Evolutionary conservation across 2,888 invertebrate genomes (phyloP).

Genomic region (Sphaeridia pumilis): DNA sequence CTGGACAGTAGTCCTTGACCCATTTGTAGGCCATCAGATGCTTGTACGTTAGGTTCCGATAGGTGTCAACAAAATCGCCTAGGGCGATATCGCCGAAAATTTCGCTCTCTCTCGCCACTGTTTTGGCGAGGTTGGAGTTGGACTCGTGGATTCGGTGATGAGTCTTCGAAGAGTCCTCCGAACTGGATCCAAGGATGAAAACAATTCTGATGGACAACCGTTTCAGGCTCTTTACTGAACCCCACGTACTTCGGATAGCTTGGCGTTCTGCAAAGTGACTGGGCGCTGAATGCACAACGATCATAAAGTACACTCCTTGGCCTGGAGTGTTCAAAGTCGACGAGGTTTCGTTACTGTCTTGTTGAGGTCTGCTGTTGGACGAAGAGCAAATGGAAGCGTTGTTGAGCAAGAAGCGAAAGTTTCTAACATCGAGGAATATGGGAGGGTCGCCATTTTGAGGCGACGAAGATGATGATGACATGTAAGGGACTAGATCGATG

Average conservation of each 20-base stretch:
- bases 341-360: not conserved
- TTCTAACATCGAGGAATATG: slow-evolving; percentile 19
- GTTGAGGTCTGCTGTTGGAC: not conserved
- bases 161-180: not conserved
- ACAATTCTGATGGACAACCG: slow-evolving; percentile 30
- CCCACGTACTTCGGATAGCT: slow-evolving; percentile 38
- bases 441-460: not conserved
- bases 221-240: slow-evolving; percentile 30
- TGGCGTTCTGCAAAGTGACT: slow-evolving; percentile 37
- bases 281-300: slow-evolving; percentile 37
- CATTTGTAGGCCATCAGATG: slow-evolving; percentile 37
- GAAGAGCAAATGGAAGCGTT: slow-evolving; percentile 25
- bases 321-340: not conserved
- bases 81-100: slow-evolving; percentile 31
- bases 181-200: slow-evolving; percentile 34
- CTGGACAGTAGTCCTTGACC: slow-evolving; percentile 32
- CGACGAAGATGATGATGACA: not conserved
- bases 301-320: slow-evolving; percentile 34
- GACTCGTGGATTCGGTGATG: not conserved
- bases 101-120: slow-evolving; percentile 35
- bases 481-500: no score
- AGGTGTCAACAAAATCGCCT: slow-evolving; percentile 36
- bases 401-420: slow-evolving; percentile 32
- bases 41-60: slow-evolving; percentile 37
- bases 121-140: slow-evolving; percentile 20